phyloP scores from a whole-genome alignment of 2,797 vertebrate genomes.

The Enteromius viviparus region DNA sequence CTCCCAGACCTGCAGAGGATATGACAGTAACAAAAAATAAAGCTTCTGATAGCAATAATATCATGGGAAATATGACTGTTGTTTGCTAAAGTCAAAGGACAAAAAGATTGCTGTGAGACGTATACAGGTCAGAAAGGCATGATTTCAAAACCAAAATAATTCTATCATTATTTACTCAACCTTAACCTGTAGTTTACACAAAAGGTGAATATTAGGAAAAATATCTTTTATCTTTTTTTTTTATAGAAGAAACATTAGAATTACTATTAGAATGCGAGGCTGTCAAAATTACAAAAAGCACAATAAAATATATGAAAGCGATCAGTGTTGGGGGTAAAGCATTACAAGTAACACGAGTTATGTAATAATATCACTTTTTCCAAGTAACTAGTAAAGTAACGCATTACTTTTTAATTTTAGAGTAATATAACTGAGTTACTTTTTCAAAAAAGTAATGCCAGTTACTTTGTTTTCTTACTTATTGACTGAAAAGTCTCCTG shows the following conservation, averaged over 20 bases:
- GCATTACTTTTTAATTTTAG: too few species aligned
- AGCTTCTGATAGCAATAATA: conserved; percentile 60
- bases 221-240: background rate
- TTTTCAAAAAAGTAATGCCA: too few species aligned
- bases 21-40: background rate
- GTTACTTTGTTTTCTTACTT: too few species aligned
- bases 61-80: conserved; percentile 46
- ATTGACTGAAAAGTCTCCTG: too few species aligned
- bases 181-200: background rate
- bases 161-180: background rate
- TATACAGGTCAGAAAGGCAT: background rate
- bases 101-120: background rate
- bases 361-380: too few species aligned
- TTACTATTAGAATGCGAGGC: background rate
- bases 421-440: too few species aligned
- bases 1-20: conserved; percentile 83
- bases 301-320: background rate
- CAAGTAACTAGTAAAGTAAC: too few species aligned
- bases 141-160: background rate
- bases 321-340: too few species aligned
- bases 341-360: too few species aligned
- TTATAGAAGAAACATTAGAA: background rate
- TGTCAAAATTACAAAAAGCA: background rate
- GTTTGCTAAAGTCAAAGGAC: background rate
- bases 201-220: background rate